Evolutionary conservation across 2,888 invertebrate genomes (phyloP), one percentile per base, ranked within the genome.

Genomic region (Malthinus seriepunctatus): DNA sequence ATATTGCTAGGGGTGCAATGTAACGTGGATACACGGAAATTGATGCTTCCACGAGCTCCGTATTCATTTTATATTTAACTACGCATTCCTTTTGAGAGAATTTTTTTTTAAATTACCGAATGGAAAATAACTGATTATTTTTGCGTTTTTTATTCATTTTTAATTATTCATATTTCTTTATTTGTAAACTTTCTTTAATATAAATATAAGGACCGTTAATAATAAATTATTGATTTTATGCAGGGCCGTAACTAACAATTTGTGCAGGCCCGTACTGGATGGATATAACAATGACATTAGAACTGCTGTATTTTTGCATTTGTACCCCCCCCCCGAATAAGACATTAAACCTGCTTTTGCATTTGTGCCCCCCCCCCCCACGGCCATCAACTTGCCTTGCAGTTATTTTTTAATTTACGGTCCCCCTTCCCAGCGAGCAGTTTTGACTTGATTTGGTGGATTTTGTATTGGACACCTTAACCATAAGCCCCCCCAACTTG

Each of bases 1-100:
- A 62, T 60, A 62, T 62, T 51, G 58, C 62, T 53, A 51, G 52
- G 63, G 65, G 63, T 45, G 54, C 53, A 15, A n/a, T 34, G 42
- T 32, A 33, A 35, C 32, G 52, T 23, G 45, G 53, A 38, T 38
- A 32, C 32, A 48, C 48, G 39, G 33, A 54, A 47, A 47, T 54
- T 54, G 54, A 54, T 54, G 54, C 34, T 54, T 47, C 46, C 37
- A 44, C 51, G 44, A 39, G 50, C 32, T 32, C 11, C 9, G 33
- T 32, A 46, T 14, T 33, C 32, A 47, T 47, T 47, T 47, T 47
- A 51, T 42, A 51, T 42, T 42, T 42, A 15, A 23, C 39, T 14
- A 15, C 9, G 23, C 39, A 42, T 42, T 42, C 39, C 39, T 42
- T n/a, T 42, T 42, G 39, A 42, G 39, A 42, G 14, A 7, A 42